These are phyloP conservation scores for Sebastes steindachneri DNA, from an alignment of 2,797 vertebrate genomes.

Conservation along the genomic window DNA sequence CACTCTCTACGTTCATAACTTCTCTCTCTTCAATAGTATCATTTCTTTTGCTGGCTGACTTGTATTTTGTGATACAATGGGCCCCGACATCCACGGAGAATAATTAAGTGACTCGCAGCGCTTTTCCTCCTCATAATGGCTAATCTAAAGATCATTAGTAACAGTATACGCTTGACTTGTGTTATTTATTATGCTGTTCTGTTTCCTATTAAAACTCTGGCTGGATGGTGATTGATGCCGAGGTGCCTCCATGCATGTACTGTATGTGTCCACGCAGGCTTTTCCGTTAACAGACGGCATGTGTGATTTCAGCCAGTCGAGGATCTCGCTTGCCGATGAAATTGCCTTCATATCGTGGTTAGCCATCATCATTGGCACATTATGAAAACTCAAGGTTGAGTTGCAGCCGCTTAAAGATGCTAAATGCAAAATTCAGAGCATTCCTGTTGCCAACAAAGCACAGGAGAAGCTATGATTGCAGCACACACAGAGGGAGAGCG, in stretches of 20 bases:
- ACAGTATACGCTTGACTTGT: conserved; percentile 73
- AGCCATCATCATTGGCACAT: conserved; percentile 48
- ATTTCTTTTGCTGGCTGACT: conserved; percentile 29
- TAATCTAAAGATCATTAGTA: conserved; percentile 82
- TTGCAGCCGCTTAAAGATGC: conserved; percentile 10
- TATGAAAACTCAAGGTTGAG: conserved; percentile 59
- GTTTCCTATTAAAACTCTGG: conserved; percentile 72
- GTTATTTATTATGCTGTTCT: conserved; percentile 77
- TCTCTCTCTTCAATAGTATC: conserved; percentile 19
- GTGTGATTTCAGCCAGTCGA: conserved; percentile 55
- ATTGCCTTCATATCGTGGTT: conserved; percentile 60
- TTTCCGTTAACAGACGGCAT: conserved; percentile 13
- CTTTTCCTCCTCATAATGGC: conserved; percentile 78
- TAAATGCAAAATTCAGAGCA: too few relatives aligned
- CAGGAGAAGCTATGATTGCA: too few relatives aligned
- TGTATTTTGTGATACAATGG: conserved; percentile 46
- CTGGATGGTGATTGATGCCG: conserved; percentile 69
- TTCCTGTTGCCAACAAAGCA: too few relatives aligned
- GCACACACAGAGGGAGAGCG: too few relatives aligned
- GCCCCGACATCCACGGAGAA: conserved; percentile 47
- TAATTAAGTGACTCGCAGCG: conserved; percentile 83
- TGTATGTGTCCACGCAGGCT: conserved; percentile 31
- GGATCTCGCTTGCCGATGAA: conserved; percentile 60
- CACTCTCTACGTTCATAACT: neutral
- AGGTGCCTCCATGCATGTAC: conserved; percentile 37